Base-by-base conservation (phyloP, 1,140 invertebrate genomes). In the roundworm (Caenorhabditis elegans) region DNA sequence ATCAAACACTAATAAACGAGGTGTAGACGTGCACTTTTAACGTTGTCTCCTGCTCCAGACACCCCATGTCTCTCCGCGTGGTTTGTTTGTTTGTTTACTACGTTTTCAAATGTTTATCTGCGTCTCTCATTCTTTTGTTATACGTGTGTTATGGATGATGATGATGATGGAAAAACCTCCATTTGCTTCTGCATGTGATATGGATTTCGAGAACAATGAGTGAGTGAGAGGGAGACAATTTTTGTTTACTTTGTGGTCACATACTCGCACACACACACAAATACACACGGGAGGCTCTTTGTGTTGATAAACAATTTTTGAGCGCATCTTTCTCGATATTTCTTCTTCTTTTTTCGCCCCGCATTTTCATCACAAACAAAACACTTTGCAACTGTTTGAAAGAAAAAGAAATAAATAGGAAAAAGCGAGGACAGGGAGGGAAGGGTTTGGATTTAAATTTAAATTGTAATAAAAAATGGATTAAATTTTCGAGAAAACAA, bases 241-340 rank as follows among this genome's bases (percentile, higher is more conserved):
- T 31, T 19, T 34, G 31, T 70, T 70, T 70, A 70, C 43, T 70
- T 70, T 70, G 60, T 70, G 60, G 34, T 70, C 60, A 70, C 60
- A 70, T 34, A 65, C 28, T 26, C 11, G 26, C 51, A 65, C 24
- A 34, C 55, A 70, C 34, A 70, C 60, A 65, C 28, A 55, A 11
- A 65, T 65, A 65, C 55, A 70, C 34, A 70, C 60, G 60, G 60
- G 39, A 70, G 28, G 11, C 5, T 22, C 34, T 55, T 55, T 65
- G n/a, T 70, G 60, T 70, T 70, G 60, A 70, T 70, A 70, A 70
- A 70, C 60, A 70, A 70, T 70, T 70, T 39, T 70, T 34, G 60
- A 15, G 60, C 60, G 19, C 19, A 70, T 70, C 19, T 70, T 60
- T 70, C 60, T n/a, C 31, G 31, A 39, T 70, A 34, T 34, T 70